Evolutionary conservation across 2,113 vertebrate genomes (phyloP), one percentile per base, ranked within the genome.

Genomic region (Uropsilus gracilis): DNA sequence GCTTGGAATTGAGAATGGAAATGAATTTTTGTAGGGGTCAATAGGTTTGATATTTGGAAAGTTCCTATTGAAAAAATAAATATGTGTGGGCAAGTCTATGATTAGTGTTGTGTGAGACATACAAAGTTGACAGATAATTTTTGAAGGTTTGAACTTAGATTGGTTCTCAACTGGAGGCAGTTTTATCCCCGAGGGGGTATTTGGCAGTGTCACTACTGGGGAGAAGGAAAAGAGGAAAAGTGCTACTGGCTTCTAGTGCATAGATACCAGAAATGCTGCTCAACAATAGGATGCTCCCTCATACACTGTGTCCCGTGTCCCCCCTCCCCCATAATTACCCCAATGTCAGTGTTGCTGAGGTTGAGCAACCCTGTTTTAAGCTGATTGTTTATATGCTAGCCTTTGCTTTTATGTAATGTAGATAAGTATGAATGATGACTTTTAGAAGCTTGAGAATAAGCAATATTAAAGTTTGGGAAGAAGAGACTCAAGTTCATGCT

Each of bases 1-100:
- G 66, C 10, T 69, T 85, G 46, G 42, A 77, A 84, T 91, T 83
- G 46, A 86, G 71, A 83, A 80, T 72, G 44, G 78, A 95, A 95
- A 81, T 69, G 0, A 61, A 61, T 64, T 88, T 94, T 84, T 84
- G 42, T 81, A 85, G 30, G 48, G 9, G 84, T 64, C 37, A 73
- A 11, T 39, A 80, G 50, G 44, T 42, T 39, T 94, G 34, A 8
- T 89, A 48, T 87, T 83, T 92, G 48, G 44, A 89, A 96, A 91
- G 42, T 48, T 90, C 17, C 46, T 90, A 18, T 68, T 87, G 53
- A 80, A 66, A 96, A 91, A 94, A 50, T 69, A 78, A 87, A 80
- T 71, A 78, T 57, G 48, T 76, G 44, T 55, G 72, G 53, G 32
- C 17, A 91, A 86, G 69, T 64, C 32, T 72, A 3, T 11, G 37